Conservation (phyloP, 2,797 vertebrate species). For the Acrocephalus scirpaceus region DNA sequence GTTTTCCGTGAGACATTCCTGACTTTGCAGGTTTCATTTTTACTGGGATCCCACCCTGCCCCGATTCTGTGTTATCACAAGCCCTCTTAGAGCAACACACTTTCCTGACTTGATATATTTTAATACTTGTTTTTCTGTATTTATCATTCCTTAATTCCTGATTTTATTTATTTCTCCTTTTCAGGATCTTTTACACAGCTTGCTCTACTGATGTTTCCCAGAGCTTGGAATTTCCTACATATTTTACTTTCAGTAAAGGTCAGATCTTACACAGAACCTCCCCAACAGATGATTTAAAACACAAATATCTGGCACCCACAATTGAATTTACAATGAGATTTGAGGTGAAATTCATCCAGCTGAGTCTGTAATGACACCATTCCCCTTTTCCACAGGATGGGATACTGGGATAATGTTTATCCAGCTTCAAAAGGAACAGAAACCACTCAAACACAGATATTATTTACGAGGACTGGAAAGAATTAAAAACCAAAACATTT, state of each 20-base stretch:
- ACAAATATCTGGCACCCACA: background rate
- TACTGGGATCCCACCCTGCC: slow-evolving; percentile 13
- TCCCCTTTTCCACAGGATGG: background rate
- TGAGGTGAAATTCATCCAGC: background rate
- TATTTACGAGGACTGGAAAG: background rate
- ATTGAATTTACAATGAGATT: background rate
- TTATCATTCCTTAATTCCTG: slow-evolving; percentile 36
- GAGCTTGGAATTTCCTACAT: background rate
- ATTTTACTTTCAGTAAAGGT: slow-evolving; percentile 55
- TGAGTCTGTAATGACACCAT: background rate
- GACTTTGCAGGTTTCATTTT: background rate
- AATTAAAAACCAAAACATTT: background rate
- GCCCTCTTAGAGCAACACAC: background rate
- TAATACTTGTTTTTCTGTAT: slow-evolving; percentile 26
- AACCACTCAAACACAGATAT: background rate
- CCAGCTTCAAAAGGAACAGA: background rate
- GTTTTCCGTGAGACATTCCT: background rate
- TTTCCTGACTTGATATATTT: slow-evolving; percentile 14
- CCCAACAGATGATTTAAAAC: background rate
- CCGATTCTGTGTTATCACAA: background rate
- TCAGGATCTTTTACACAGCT: background rate
- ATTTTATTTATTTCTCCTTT: slow-evolving; percentile 4
- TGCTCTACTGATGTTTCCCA: background rate
- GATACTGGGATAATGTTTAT: background rate
- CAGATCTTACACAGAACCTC: background rate